Base-by-base conservation (phyloP, 2,797 vertebrate genomes). In the Hemibagrus guttatus region DNA sequence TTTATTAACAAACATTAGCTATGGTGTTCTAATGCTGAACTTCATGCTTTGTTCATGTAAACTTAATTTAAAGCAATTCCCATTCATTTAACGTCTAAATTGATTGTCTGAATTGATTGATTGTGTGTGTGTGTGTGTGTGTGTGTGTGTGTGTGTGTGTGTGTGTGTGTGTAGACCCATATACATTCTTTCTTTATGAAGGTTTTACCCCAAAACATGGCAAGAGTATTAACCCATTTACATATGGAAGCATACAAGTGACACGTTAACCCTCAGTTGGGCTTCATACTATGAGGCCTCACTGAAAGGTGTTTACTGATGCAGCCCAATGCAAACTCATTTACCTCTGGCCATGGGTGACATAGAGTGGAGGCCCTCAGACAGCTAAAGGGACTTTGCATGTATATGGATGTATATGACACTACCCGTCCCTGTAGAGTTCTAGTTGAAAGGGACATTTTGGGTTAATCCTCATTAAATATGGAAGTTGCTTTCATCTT, bases 381-480 rank as follows among this genome's bases (percentile, higher is more conserved):
- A 75, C 61, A 84, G 58, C 79, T 66, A 69, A 71, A 87, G 64
- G 81, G 82, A 54, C 79, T 86, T 83, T 88, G 88, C 66, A 69
- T 76, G 68, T 87, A 85, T 88, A 86, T 89, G 86, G 72, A 88
- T 84, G 84, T 81, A 63, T 90, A 93, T 94, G 92, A 93, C 92
- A 91, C 92, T 93, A 91, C 92, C 92, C 93, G 91, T 90, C 92
- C 90, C 91, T 92, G 56, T 31, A 92, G 93, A 94, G 92, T 93
- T 91, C 90, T 89, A 87, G 91, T 92, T 92, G 94, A 93, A 95
- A 93, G 94, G 93, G 92, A 94, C 93, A 93, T 93, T 95, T 95
- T 93, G 91, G 89, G 90, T 94, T 95, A 95, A 95, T 96, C 94
- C 95, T 95, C 93, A 95, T 95, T 95, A 95, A 95, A 95, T 96